Conservation (phyloP, 2,797 vertebrate species). For the Meriones psammophilus region DNA sequence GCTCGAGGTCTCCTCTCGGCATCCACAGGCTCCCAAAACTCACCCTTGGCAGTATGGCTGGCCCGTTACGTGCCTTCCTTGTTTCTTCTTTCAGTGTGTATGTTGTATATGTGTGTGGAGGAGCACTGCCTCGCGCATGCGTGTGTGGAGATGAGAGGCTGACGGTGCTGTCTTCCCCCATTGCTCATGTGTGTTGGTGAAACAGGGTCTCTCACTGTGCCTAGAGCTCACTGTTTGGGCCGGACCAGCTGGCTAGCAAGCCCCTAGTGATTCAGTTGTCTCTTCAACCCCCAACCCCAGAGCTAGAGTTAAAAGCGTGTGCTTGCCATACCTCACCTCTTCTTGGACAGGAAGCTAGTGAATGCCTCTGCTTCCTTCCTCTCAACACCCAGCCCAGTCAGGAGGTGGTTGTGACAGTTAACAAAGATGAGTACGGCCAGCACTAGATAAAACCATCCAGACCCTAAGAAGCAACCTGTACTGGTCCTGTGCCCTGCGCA, state of each 20-base stretch:
- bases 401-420: not conserved
- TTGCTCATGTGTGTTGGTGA: not conserved
- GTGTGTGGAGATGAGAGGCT: not conserved
- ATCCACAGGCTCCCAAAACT: not conserved
- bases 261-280: not conserved
- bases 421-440: not conserved
- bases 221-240: not conserved
- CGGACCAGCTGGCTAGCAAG: not conserved
- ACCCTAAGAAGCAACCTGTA: not conserved
- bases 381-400: not conserved
- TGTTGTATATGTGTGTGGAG: not conserved
- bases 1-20: not conserved
- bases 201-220: not conserved
- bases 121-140: no score
- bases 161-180: not conserved
- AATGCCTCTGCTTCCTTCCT: not conserved
- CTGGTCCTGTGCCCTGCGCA: not conserved
- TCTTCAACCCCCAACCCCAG: not conserved
- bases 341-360: not conserved
- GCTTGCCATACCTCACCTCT: not conserved
- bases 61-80: not conserved
- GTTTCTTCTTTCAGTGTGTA: not conserved
- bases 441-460: not conserved
- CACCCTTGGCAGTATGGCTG: fast-evolving
- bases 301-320: not conserved